Percentiles rank a stretch among this genome's conserved stretches.
Conservation (phyloP, 2,797 vertebrate species). For the Syngnathus rostellatus region DNA sequence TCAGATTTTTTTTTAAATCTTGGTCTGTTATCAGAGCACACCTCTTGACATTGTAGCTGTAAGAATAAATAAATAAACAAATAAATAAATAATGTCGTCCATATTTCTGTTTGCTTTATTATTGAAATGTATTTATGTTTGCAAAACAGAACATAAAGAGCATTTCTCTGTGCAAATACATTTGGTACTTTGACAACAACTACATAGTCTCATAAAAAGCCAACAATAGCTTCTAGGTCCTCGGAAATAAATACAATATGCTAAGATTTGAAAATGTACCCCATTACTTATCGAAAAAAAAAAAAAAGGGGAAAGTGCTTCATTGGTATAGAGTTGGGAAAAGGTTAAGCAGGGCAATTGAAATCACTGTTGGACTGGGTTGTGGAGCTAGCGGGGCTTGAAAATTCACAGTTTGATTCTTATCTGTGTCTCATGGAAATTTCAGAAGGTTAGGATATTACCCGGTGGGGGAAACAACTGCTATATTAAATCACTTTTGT, state of each 20-base stretch:
- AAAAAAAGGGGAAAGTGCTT: slow-evolving; percentile 61
- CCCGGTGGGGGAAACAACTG: too few relatives aligned
- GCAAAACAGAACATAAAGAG: slow-evolving; percentile 63
- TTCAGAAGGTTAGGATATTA: not conserved
- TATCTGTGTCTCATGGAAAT: not conserved
- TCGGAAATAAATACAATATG: slow-evolving; percentile 57
- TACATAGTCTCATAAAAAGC: slow-evolving; percentile 53
- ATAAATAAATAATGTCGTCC: not conserved
- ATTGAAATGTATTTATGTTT: slow-evolving; percentile 66
- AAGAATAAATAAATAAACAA: not conserved
- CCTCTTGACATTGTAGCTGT: not conserved
- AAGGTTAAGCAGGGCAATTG: slow-evolving; percentile 5
- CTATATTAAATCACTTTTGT: not conserved
- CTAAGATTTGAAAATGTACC: slow-evolving; percentile 37
- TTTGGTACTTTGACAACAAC: slow-evolving; percentile 59
- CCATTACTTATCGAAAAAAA: slow-evolving; percentile 44
- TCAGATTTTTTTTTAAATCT: slow-evolving; percentile 6
- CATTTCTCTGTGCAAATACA: slow-evolving; percentile 69
- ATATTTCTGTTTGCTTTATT: slow-evolving; percentile 61
- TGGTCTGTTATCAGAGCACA: not conserved
- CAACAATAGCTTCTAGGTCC: slow-evolving; percentile 43
- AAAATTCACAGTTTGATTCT: slow-evolving; percentile 1
- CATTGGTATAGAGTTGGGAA: slow-evolving; percentile 22
- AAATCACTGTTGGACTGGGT: not conserved
- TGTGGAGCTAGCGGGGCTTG: not conserved